Base-by-base conservation (phyloP, 2,888 invertebrate genomes). In the Pinctada fucata region DNA sequence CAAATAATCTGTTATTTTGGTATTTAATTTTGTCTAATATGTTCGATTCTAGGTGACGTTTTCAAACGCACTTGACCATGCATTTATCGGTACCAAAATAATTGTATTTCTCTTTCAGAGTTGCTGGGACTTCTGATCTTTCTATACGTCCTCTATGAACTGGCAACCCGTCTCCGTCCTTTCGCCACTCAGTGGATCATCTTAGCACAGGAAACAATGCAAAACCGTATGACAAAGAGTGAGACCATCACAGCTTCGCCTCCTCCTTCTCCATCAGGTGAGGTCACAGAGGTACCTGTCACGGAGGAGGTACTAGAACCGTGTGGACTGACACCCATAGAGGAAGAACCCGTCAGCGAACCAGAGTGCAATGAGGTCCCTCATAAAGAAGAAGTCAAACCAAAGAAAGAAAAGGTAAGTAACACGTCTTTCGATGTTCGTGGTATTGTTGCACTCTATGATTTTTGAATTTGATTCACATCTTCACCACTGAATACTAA, bases 81-180 rank as follows among this genome's bases (percentile, higher is more conserved):
- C 31, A 31, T 31, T 31, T 31, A 31, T 31, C 31, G 31, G 31
- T 31, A 31, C 31, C 31, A 31, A 31, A 31, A 31, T 31, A 31
- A 45, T 63, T n/a, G 2, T 31, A 68, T 65, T 13, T 70, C 69
- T 75, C 8, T 76, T 78, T 66, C 77, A 88, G 88, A 87, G 70
- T 78, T 83, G 10, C 77, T 86, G 5, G 85, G 85, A 1, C 77
- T 83, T 58, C 52, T 86, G 3, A 78, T 87, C 10, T 76, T 88
- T 48, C 65, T 88, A 5, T 76, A 86, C 16, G 72, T 89, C 31
- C 77, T 87, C 50, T 75, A 86, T 48, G 86, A 89, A 69, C 58
- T 88, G 31, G 76, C 88, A 50, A 78, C 83, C 45, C 75, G 84
- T 63, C 67, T 86, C 5, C 82, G 85, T 49, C 85, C 87, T 4